Conservation (phyloP, 2,888 invertebrate species). For the Antheraea assamensis region DNA sequence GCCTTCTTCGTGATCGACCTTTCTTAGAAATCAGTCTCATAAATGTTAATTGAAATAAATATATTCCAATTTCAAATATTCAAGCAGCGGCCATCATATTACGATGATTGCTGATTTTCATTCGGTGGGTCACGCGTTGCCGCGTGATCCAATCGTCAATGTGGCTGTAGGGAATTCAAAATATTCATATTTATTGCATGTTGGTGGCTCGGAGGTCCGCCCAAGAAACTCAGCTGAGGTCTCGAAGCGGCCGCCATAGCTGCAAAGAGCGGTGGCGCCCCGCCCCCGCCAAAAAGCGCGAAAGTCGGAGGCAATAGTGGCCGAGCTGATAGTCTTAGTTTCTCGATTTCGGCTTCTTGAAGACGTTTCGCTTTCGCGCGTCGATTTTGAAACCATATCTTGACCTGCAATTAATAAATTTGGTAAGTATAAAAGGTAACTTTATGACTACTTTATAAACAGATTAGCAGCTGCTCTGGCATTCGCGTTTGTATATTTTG, state of each 20-base stretch:
- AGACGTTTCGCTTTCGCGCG: conserved; percentile 97
- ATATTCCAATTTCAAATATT: conserved; percentile 1
- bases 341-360: conserved; percentile 97
- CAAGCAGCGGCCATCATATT: conserved; percentile 18
- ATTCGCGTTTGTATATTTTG: no score
- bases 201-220: conserved; percentile 79
- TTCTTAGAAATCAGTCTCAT: conserved; percentile 27
- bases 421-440: not conserved
- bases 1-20: not conserved
- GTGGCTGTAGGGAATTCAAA: conserved; percentile 81
- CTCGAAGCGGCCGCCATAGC: conserved; percentile 85
- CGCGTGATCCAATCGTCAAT: conserved; percentile 78
- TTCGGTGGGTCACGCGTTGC: conserved; percentile 51
- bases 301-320: conserved; percentile 89
- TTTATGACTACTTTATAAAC: not conserved
- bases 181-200: conserved; percentile 82
- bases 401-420: conserved; percentile 82
- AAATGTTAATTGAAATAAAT: conserved; percentile 12
- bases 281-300: conserved; percentile 85
- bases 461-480: not conserved
- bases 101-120: conserved; percentile 59
- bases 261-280: conserved; percentile 86
- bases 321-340: conserved; percentile 91
- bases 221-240: conserved; percentile 83
- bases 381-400: conserved; percentile 96